These are phyloP conservation scores for Cryptoblepharus egeriae DNA, from an alignment of 2,797 vertebrate genomes.

Conservation along the genomic window DNA sequence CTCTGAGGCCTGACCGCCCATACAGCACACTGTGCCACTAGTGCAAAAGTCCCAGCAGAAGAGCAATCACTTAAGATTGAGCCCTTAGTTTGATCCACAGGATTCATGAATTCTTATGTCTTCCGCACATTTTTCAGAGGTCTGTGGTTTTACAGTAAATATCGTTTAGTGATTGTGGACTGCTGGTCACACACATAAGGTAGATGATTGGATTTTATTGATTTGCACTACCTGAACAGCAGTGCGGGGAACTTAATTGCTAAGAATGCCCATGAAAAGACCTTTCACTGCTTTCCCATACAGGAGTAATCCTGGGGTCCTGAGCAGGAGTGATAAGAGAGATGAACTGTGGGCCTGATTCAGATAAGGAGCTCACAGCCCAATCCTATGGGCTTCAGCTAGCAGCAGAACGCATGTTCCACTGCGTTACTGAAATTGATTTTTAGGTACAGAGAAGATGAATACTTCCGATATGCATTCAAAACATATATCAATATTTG, in stretches of 20 bases:
- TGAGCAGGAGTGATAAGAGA: conserved; percentile 37
- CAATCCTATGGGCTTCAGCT: too few species aligned
- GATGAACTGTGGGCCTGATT: neutral
- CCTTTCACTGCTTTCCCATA: neutral
- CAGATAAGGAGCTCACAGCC: neutral
- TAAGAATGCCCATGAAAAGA: conserved; percentile 35
- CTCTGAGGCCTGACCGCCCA: too few species aligned
- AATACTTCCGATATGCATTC: neutral
- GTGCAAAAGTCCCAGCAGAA: too few species aligned
- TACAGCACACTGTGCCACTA: too few species aligned
- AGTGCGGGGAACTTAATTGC: conserved; percentile 31
- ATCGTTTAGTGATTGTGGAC: conserved; percentile 28
- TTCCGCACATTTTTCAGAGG: rapidly evolving
- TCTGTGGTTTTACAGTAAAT: conserved; percentile 4
- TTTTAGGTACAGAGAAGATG: conserved; percentile 26
- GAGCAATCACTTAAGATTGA: neutral
- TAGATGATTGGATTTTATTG: conserved; percentile 34
- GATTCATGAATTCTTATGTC: neutral
- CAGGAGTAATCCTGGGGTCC: conserved; percentile 15
- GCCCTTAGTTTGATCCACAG: neutral
- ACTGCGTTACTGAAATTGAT: neutral
- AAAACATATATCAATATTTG: neutral
- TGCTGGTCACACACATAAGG: conserved; percentile 18
- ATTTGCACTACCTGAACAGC: conserved; percentile 42
- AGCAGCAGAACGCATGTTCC: too few species aligned